Evolutionary conservation across 2,113 vertebrate species (phyloP), one percentile per base, ranked within the genome.

Genomic region (Carassius carassius): DNA sequence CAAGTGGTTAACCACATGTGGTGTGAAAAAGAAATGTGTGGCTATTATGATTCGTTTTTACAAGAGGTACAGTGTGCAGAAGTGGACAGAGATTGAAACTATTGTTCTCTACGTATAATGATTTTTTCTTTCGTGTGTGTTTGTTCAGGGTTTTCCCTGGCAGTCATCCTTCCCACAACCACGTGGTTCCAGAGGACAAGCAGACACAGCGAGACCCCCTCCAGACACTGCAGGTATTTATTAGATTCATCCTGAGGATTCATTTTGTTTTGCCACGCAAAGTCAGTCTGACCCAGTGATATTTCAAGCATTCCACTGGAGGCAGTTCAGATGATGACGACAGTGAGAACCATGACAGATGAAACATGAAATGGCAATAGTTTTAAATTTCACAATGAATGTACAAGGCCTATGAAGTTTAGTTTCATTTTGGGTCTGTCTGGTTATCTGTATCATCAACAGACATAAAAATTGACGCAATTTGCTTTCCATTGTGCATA

Each of bases 61-160:
- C 19, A 12, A n/a, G 60, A 63, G 13, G 12, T 74, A 37, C 72
- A 56, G 37, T 62, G 14, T 47, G 58, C 58, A 47, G 37, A 79
- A 79, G 56, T 47, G 58, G 37, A 79, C 58, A 47, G 35, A 78
- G 32, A 63, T 62, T 7, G 54, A 79, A 65, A 49, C 23, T 0
- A 5, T 51, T 67, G 60, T 65, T 49, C 23, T 63, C 41, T 81
- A 3, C 5, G 17, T 8, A 19, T 29, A 17, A 23, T 25, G 4
- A 49, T 70, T 70, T 72, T 19, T 41, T n/a, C 17, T 72, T 72
- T 72, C 13, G 6, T 82, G 49, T 79, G 14, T 83, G 44, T 81
- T 12, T 85, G 91, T 86, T 93, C 78, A 95, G 21, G 97, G 96
- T 87, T 97, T 96, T 73, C 90, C 94, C n/a, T 98, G 97, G 97